Base-by-base conservation (phyloP, 2,113 vertebrate genomes). In the Xenopus borealis region DNA sequence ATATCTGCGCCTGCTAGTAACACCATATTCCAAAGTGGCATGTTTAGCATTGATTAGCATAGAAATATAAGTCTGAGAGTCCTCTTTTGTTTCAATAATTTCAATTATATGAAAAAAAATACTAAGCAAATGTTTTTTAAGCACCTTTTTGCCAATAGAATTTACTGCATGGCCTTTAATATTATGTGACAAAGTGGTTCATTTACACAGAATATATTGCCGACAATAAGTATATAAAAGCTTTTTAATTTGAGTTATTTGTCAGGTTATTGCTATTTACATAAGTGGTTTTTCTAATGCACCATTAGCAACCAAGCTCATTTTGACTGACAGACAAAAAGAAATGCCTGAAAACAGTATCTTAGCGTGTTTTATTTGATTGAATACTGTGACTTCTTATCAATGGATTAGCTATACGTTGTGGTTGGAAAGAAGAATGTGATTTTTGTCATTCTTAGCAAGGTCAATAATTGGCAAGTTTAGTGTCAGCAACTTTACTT, bases 31-130 rank as follows among this genome's bases (percentile, higher is more conserved):
- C 61, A 40, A 62, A 66, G 63, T 73, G 33, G 45, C 55, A 58
- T n/a, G 53, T 44, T 53, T 59, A 9, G 52, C 65, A 46, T 64
- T 66, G 57, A 66, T 73, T 46, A 58, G 62, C 44, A 46, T 19
- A 13, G n/a, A 59, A 27, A 66, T 19, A 45, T n/a, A 73, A 66
- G 23, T 66, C 53, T 10, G 23, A 73, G 47, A 33, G 40, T 11
- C 40, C 66, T 59, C 45, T 12, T 18, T 16, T 55, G 53, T 65
- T n/a, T 72, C 62, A 65, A 57, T 72, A 72, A 57, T 72, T 53
- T 30, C 55, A 12, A 57, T 55, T 45, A 23, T 40, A 10, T 20
- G 33, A 18, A 18, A 44, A 65, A 45, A 57, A 45, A 23, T 55
- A 10, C 20, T 50, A 23, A 55, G 64, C 33, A 55, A 55, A 2